Evolutionary conservation across 1,140 invertebrate genomes (phyloP).

Genomic region (Oscheius sp.): DNA sequence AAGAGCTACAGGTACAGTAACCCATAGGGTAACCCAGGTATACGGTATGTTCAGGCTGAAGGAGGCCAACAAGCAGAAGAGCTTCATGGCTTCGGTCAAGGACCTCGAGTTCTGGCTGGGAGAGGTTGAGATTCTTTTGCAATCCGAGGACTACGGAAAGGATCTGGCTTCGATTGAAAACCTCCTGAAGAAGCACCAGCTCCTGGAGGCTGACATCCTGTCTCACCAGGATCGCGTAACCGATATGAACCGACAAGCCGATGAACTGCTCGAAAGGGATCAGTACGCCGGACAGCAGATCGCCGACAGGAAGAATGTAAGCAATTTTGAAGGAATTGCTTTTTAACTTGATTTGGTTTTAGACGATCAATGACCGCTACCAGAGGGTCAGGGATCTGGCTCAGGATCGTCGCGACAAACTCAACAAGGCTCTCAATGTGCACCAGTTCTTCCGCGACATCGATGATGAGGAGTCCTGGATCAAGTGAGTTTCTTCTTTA

Average conservation of each 20-base stretch:
- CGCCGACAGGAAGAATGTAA: slow-evolving; percentile 81
- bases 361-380: slow-evolving; percentile 90
- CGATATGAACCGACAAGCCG: slow-evolving; percentile 83
- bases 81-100: slow-evolving; percentile 98
- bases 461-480: slow-evolving; percentile 99
- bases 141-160: slow-evolving; percentile 91
- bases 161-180: slow-evolving; percentile 98
- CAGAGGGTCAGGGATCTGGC: slow-evolving; percentile 65
- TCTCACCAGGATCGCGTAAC: slow-evolving; percentile 87
- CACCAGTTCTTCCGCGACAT: slow-evolving; percentile 99
- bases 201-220: slow-evolving; percentile 93
- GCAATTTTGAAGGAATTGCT: not conserved
- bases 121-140: slow-evolving; percentile 92
- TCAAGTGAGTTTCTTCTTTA: too few relatives aligned
- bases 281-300: slow-evolving; percentile 90
- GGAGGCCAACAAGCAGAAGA: slow-evolving; percentile 96
- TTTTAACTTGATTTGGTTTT: slow-evolving; percentile 17
- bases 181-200: slow-evolving; percentile 90
- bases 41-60: too few relatives aligned
- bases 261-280: slow-evolving; percentile 86
- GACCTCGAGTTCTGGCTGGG: slow-evolving; percentile 99
- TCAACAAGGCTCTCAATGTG: slow-evolving; percentile 90
- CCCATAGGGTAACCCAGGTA: too few relatives aligned
- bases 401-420: slow-evolving; percentile 80
- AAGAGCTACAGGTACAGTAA: slow-evolving; percentile 95